Evolutionary conservation across 2,113 vertebrate species (phyloP), one percentile per base, ranked within the genome.

Genomic region (Leuciscus idus): DNA sequence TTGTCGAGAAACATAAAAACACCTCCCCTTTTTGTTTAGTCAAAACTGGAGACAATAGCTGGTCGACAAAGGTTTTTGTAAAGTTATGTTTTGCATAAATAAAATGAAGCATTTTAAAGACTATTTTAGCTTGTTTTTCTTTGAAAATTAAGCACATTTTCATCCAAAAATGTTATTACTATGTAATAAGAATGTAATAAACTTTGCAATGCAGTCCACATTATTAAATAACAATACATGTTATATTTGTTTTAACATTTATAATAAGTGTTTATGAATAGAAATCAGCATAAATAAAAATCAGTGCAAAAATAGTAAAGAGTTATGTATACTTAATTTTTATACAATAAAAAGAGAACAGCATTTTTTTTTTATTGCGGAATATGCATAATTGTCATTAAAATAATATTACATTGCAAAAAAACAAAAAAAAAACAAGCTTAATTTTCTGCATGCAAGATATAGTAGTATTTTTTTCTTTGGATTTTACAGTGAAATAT

Each of bases 11-110:
- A 28, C 12, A 21, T 2, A 10, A 6, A 30, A 77, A 33, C 4
- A 17, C 13, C 7, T 30, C 8, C n/a, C 74, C 74, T 52, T 77
- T 77, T 59, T 48, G 78, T 81, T 81, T 28, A 64, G 79, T 64
- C 59, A 81, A 30, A 80, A 64, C n/a, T 46, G 12, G 23, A 48
- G n/a, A 48, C 59, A 28, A 19, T 28, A 62, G 17, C 33, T 79
- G 33, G 55, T 33, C 48, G 36, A 78, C 50, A 11, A 19, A n/a
- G 55, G 10, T 2, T n/a, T 74, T 48, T 74, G 39, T 33, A 17
- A 61, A 79, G 7, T 79, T 23, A 0, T 13, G 55, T 79, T 79
- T 79, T 79, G 36, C 36, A 46, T 80, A 28, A 46, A 80, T 26
- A 26, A 15, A 74, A 46, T 12, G 2, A 8, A 2, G 1, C 19